These are phyloP conservation scores for Sycobia sp. DNA, from an alignment of 1,140 invertebrate genomes.

Conservation along the genomic window DNA sequence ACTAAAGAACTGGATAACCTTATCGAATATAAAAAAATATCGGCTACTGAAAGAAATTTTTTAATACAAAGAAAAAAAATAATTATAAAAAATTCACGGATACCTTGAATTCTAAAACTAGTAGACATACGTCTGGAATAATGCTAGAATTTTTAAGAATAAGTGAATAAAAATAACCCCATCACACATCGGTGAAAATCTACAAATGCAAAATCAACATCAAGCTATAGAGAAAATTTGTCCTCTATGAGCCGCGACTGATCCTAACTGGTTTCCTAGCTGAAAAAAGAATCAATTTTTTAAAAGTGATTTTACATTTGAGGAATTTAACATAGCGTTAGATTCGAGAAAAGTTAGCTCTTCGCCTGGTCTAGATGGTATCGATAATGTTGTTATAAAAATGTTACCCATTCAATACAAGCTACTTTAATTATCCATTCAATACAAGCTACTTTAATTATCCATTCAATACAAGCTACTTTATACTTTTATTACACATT, in stretches of 20 bases:
- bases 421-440: too few relatives aligned
- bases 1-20: too few relatives aligned
- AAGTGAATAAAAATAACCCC: neutral
- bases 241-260: neutral
- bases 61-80: constrained; percentile 5
- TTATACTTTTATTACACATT: too few relatives aligned
- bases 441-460: too few relatives aligned
- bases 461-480: too few relatives aligned
- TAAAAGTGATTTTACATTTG: neutral
- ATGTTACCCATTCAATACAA: constrained; percentile 3
- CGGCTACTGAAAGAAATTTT: neutral
- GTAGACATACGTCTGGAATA: neutral
- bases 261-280: too few relatives aligned
- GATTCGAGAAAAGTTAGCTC: neutral
- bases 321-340: neutral
- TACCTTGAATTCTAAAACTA: too few relatives aligned
- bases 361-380: too few relatives aligned
- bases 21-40: too few relatives aligned
- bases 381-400: neutral
- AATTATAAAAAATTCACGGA: neutral
- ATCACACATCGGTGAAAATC: neutral
- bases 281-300: neutral
- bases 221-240: neutral
- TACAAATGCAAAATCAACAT: too few relatives aligned
- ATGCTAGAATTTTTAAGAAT: constrained; percentile 12